Conservation (phyloP, 2,113 vertebrate species). For the Platysteira castanea region DNA sequence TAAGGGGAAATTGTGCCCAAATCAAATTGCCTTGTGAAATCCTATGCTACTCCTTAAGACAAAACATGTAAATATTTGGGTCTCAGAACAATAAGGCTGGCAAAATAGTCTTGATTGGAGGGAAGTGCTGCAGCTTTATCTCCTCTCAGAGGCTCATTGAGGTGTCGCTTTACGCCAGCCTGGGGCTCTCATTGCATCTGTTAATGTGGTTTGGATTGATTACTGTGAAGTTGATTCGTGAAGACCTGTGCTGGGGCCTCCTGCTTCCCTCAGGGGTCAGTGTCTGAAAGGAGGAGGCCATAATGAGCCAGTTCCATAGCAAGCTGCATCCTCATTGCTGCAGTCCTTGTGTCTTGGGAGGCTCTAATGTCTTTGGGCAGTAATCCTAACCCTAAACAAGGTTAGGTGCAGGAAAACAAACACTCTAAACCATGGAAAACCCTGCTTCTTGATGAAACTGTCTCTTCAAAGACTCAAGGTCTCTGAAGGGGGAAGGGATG, state of each 20-base stretch:
- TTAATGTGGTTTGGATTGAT: constrained; percentile 91
- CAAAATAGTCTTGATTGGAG: constrained; percentile 87
- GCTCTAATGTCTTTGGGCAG: constrained; percentile 89
- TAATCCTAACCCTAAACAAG: constrained; percentile 94
- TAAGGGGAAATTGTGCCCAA: constrained; percentile 76
- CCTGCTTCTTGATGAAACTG: constrained; percentile 37
- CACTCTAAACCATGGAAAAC: constrained; percentile 78
- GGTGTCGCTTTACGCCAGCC: constrained; percentile 85
- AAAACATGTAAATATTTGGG: constrained; percentile 98
- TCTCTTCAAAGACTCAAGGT: constrained; percentile 45
- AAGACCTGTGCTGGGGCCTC: constrained; percentile 73
- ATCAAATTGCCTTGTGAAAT: constrained; percentile 87
- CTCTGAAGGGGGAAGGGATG: constrained; percentile 4
- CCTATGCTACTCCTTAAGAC: constrained; percentile 86
- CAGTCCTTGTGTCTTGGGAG: constrained; percentile 90
- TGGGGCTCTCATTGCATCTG: constrained; percentile 73
- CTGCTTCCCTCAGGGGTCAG: constrained; percentile 70
- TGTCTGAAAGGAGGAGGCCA: constrained; percentile 83
- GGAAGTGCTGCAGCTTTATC: constrained; percentile 81
- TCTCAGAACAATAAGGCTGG: constrained; percentile 86
- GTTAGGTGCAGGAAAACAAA: constrained; percentile 93
- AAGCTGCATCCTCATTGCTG: constrained; percentile 84
- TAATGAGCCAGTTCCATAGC: constrained; percentile 86
- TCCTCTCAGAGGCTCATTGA: constrained; percentile 80
- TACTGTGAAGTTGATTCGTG: constrained; percentile 76